A percentile compares a stretch with the other conserved stretches of the same genome.
Conservation (phyloP, 2,113 vertebrate genomes). For the Pardalotus punctatus region DNA sequence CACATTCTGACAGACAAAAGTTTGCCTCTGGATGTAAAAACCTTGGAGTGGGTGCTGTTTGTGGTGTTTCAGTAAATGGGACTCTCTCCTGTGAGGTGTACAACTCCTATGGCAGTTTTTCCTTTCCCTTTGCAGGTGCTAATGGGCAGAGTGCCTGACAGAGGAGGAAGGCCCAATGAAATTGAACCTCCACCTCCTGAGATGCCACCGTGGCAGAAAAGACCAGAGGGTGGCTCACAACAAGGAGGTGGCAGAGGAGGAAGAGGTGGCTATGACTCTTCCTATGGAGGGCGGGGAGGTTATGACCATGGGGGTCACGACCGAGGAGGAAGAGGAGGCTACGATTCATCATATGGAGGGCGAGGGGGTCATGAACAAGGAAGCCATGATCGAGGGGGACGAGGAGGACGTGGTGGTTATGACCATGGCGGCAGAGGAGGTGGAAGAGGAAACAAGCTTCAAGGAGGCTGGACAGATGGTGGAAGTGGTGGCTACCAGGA, state of each 20-base stretch:
- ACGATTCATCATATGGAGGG: slow-evolving; percentile 83
- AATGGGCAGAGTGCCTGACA: slow-evolving; percentile 96
- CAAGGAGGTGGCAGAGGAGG: slow-evolving; percentile 83
- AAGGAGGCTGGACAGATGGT: slow-evolving; percentile 86
- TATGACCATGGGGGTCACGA: slow-evolving; percentile 66
- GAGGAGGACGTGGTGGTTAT: slow-evolving; percentile 80
- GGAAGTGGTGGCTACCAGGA: slow-evolving; percentile 78
- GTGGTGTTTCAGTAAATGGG: not conserved
- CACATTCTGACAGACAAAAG: not conserved
- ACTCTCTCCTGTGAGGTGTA: not conserved
- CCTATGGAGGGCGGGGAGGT: slow-evolving; percentile 65
- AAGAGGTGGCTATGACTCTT: slow-evolving; percentile 74
- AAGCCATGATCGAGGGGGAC: slow-evolving; percentile 71
- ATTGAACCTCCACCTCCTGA: slow-evolving; percentile 96
- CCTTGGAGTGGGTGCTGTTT: not conserved
- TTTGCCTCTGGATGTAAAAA: not conserved
- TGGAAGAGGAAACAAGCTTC: slow-evolving; percentile 83
- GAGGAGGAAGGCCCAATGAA: slow-evolving; percentile 95
- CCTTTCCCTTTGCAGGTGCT: slow-evolving; percentile 78
- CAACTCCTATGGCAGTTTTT: not conserved
- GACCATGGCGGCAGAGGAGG: slow-evolving; percentile 78
- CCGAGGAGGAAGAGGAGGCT: slow-evolving; percentile 76
- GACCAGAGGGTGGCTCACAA: slow-evolving; percentile 86
- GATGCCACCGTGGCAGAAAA: slow-evolving; percentile 98
- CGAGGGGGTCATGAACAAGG: slow-evolving; percentile 83